These are phyloP conservation scores for Trogon melanurus DNA, from an alignment of 2,113 vertebrate species.

Conservation along the genomic window DNA sequence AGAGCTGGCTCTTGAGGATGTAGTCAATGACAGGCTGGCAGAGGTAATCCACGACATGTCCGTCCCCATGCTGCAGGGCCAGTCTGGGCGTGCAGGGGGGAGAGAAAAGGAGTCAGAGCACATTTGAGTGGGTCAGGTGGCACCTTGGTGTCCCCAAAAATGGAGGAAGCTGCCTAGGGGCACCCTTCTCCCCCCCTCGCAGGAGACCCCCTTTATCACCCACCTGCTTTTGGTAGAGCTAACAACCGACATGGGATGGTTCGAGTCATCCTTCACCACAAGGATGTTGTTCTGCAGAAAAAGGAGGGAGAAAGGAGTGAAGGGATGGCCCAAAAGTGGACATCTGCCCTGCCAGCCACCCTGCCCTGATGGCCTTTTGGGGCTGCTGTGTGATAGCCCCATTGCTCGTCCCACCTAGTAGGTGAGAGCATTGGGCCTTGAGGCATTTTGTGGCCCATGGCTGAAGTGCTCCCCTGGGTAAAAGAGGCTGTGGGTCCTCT, in stretches of 20 bases:
- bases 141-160: not conserved
- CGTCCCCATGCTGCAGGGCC: constrained; percentile 96
- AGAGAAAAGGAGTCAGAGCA: not conserved
- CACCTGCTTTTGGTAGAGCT: constrained; percentile 99
- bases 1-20: constrained; percentile 98
- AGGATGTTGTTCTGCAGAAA: constrained; percentile 88
- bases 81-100: constrained; percentile 72
- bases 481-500: not conserved
- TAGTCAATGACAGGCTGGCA: constrained; percentile 97
- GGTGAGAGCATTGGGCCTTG: not conserved
- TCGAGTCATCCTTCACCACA: constrained; percentile 88
- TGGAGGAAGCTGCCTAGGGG: not conserved
- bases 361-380: not conserved
- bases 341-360: not conserved
- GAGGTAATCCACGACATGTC: constrained; percentile 96
- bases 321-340: not conserved
- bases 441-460: not conserved
- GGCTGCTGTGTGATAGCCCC: not conserved
- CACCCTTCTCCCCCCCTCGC: accelerated
- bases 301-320: constrained; percentile 10
- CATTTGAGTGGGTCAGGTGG: not conserved
- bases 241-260: constrained; percentile 94
- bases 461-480: not conserved
- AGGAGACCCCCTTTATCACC: not conserved
- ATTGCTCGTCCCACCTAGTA: not conserved